These are phyloP conservation scores for Sesia bembeciformis DNA, from an alignment of 2,888 invertebrate species.

Conservation along the genomic window DNA sequence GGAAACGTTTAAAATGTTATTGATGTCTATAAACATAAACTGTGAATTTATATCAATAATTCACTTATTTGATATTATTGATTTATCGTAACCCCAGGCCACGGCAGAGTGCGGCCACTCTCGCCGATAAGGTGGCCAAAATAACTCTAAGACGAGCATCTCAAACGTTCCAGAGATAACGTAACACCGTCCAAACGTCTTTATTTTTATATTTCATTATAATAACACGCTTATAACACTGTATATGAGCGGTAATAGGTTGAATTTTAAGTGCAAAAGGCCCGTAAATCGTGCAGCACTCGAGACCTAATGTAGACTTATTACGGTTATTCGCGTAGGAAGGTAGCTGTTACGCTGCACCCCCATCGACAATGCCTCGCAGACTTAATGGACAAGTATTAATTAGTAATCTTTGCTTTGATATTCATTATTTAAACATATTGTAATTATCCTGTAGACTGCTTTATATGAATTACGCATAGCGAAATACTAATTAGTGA, in stretches of 20 bases:
- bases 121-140: slow-evolving; percentile 63
- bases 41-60: slow-evolving; percentile 41
- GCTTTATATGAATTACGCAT: not conserved
- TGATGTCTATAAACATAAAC: slow-evolving; percentile 28
- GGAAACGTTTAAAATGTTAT: slow-evolving; percentile 13
- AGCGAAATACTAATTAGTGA: not conserved
- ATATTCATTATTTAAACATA: no score
- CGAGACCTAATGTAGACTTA: slow-evolving; percentile 6
- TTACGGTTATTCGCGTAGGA: not conserved
- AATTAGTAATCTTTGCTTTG: not conserved
- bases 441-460: not conserved
- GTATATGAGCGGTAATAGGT: slow-evolving; percentile 14
- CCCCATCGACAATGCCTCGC: not conserved
- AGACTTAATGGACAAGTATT: not conserved
- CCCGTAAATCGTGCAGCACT: slow-evolving; percentile 17
- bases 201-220: slow-evolving; percentile 38
- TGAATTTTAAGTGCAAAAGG: slow-evolving; percentile 22
- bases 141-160: slow-evolving; percentile 52
- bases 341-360: not conserved
- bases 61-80: slow-evolving; percentile 48
- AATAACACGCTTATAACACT: slow-evolving; percentile 21
- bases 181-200: slow-evolving; percentile 20
- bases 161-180: slow-evolving; percentile 49
- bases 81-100: slow-evolving; percentile 55
- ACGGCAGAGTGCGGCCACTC: slow-evolving; percentile 38